Base-by-base conservation (phyloP, 2,888 invertebrate species). In the Yponomeuta malinellus region DNA sequence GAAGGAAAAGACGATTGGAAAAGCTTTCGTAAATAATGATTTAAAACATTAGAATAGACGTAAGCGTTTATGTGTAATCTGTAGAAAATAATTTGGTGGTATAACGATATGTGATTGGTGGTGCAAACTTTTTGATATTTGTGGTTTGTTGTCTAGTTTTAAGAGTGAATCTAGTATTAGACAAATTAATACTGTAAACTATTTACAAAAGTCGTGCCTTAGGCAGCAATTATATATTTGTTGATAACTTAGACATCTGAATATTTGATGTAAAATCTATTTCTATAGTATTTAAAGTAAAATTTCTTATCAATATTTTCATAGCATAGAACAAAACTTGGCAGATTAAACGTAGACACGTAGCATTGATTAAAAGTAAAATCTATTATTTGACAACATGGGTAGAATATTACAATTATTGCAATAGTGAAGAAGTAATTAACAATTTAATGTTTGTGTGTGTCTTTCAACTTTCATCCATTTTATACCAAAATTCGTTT, bases 111-210 rank as follows among this genome's bases (percentile, higher is more conserved):
- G 82, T 86, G 78, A 88, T 87, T 90, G 92, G 92, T 92, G 92
- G 92, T 92, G 92, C 92, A 91, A 92, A 89, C 90, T 91, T 89
- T 85, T 77, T 74, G 59, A 64, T 69, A 71, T 66, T 74, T 75
- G 76, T 81, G 81, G 83, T 83, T 74, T 81, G 79, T 84, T 85
- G 80, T 84, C 80, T 89, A 89, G 84, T 76, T 80, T 79, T 90
- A 88, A 89, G 87, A 82, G 76, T 79, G 72, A 74, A 73, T 69
- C 71, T 84, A 82, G 83, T 78, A 81, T 59, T 83, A 83, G 83
- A 75, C 73, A 75, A 75, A 76, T 77, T 78, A 79, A 75, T 81
- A 78, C 78, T 79, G 76, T 76, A 74, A 76, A 76, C 31, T 70
- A 48, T 64, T 23, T 69, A 37, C 48, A 69, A 6, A 67, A 59